Evolutionary conservation across 2,888 invertebrate species (phyloP).

Genomic region (Dynastes maya): DNA sequence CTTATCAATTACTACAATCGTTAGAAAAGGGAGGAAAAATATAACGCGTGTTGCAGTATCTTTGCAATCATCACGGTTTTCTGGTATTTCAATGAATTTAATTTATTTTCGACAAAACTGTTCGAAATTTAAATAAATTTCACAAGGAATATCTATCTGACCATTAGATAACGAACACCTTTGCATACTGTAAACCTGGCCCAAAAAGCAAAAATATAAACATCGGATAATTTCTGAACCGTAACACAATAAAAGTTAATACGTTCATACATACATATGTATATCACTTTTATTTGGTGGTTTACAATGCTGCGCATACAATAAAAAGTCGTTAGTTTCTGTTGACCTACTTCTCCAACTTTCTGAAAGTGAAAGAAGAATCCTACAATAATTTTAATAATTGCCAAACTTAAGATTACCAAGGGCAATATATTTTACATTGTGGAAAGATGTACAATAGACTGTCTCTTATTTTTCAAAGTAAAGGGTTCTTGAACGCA

Average conservation of each 20-base stretch:
- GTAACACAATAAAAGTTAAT: background rate
- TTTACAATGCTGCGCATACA: background rate
- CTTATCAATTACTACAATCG: conserved; percentile 39
- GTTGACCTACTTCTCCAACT: background rate
- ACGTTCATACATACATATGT: background rate
- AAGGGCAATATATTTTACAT: too few relatives aligned
- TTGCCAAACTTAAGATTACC: background rate
- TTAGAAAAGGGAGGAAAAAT: background rate
- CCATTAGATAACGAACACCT: too few relatives aligned
- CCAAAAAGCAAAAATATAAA: too few relatives aligned
- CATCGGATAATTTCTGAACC: background rate
- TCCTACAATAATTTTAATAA: background rate
- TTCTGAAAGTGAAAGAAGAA: background rate
- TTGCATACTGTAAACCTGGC: too few relatives aligned
- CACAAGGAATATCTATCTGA: too few relatives aligned
- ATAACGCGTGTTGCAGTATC: background rate
- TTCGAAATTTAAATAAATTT: background rate
- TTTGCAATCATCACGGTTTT: background rate
- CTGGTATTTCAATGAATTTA: background rate
- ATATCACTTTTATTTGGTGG: background rate
- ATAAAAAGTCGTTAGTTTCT: background rate
- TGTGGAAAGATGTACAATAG: too few relatives aligned
- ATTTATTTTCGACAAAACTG: too few relatives aligned
- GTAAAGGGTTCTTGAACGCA: too few relatives aligned
- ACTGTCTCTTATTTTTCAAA: too few relatives aligned